Percentiles rank a stretch among this genome's conserved stretches.
Evolutionary conservation across 2,113 vertebrate genomes (phyloP).

Genomic region (Hippocampus comes): DNA sequence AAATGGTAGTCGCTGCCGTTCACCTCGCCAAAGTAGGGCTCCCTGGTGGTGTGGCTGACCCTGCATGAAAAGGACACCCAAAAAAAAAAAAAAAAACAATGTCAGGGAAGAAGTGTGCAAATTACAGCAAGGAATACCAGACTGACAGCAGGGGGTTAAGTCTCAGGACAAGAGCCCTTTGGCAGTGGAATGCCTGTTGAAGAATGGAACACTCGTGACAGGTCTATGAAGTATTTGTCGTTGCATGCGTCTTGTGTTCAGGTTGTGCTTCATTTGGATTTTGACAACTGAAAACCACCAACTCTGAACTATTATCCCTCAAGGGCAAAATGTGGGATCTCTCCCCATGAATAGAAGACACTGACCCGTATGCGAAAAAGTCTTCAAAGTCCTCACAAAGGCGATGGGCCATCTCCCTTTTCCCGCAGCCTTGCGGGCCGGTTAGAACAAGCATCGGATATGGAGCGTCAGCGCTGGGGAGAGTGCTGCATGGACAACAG

Average conservation of each 20-base stretch:
- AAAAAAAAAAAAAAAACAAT: too few species aligned
- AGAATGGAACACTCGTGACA: neutral
- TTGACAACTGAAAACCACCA: neutral
- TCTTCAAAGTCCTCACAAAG: constrained; percentile 82
- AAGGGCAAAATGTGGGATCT: neutral
- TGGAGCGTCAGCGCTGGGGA: constrained; percentile 71
- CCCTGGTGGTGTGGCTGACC: constrained; percentile 86
- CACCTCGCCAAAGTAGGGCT: constrained; percentile 82
- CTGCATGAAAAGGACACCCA: constrained; percentile 61
- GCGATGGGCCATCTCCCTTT: constrained; percentile 80
- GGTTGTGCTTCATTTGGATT: too few species aligned
- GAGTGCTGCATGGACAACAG: constrained; percentile 71
- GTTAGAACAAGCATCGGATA: constrained; percentile 88
- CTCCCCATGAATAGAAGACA: constrained; percentile 6
- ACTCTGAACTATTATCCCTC: neutral
- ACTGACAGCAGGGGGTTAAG: neutral
- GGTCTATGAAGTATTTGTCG: neutral
- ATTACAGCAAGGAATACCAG: neutral
- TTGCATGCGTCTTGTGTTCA: neutral
- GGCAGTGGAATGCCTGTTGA: constrained; percentile 1
- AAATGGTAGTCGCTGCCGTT: constrained; percentile 88
- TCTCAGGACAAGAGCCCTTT: neutral
- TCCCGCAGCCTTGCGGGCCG: constrained; percentile 84
- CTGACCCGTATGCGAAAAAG: constrained; percentile 86
- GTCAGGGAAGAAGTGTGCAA: neutral